These are phyloP conservation scores for Brachylomia viminalis DNA, from an alignment of 2,888 invertebrate genomes.

Conservation along the genomic window DNA sequence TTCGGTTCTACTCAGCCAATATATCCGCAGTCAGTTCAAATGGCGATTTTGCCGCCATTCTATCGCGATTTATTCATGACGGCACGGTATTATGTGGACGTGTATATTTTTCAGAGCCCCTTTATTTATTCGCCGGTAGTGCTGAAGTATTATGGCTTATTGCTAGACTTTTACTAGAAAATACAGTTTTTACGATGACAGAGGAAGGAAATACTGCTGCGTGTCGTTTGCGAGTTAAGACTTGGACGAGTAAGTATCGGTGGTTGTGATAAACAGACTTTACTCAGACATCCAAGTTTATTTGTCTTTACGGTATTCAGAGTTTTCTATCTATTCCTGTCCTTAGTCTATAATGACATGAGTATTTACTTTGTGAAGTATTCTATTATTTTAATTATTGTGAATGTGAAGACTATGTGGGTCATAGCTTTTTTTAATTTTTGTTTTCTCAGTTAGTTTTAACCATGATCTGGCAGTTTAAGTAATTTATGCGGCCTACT, in stretches of 20 bases:
- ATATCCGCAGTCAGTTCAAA: constrained; percentile 73
- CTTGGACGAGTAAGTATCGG: constrained; percentile 28
- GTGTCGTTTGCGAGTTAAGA: constrained; percentile 48
- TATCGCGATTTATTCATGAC: constrained; percentile 66
- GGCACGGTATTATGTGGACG: constrained; percentile 52
- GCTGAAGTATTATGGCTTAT: constrained; percentile 60
- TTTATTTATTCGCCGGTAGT: constrained; percentile 59
- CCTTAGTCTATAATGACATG: no score
- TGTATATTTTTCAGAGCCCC: constrained; percentile 55
- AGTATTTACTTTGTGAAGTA: no score
- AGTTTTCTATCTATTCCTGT: neutral
- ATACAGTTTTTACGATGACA: constrained; percentile 56
- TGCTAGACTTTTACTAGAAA: constrained; percentile 60
- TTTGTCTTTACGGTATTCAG: neutral
- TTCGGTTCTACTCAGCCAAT: constrained; percentile 74
- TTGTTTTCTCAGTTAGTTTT: no score
- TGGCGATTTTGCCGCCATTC: constrained; percentile 70
- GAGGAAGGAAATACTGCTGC: constrained; percentile 50
- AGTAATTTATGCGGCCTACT: no score
- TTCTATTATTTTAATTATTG: no score
- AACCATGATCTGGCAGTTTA: no score
- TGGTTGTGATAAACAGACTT: constrained; percentile 36
- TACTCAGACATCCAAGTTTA: constrained; percentile 29
- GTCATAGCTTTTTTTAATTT: no score
- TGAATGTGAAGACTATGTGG: no score